phyloP scores from a whole-genome alignment of 2,113 vertebrate genomes.

The Lanius ludovicianus region DNA sequence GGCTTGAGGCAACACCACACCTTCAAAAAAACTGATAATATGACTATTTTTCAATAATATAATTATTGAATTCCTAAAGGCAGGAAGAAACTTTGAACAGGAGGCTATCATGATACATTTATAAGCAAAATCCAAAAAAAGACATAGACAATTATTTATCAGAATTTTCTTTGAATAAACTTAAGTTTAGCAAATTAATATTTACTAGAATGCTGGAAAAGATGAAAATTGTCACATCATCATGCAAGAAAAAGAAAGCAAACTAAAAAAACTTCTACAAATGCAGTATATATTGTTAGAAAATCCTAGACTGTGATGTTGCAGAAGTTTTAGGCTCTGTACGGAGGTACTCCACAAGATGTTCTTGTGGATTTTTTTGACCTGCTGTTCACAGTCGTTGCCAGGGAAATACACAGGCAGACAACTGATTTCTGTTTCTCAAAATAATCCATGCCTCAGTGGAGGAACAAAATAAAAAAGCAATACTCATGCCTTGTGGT shows the following conservation, averaged over 20 bases:
- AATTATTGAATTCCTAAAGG: not conserved
- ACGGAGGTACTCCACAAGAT: not conserved
- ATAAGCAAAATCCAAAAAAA: not conserved
- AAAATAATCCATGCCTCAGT: not conserved
- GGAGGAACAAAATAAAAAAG: not conserved
- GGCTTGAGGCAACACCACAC: not conserved
- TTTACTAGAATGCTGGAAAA: not conserved
- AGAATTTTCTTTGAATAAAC: not conserved
- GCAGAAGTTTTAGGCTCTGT: not conserved
- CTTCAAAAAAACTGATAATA: not conserved
- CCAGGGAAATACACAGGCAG: not conserved
- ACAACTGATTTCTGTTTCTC: not conserved
- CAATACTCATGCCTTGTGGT: not conserved
- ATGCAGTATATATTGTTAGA: not conserved
- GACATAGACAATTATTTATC: not conserved
- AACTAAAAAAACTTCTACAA: not conserved
- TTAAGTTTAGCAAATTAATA: not conserved
- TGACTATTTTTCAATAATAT: not conserved
- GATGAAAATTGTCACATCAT: not conserved
- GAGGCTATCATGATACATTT: not conserved
- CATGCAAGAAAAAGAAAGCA: not conserved
- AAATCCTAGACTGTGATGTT: not conserved
- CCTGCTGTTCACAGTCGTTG: not conserved
- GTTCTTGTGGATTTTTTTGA: not conserved
- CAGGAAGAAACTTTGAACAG: not conserved